Percentiles rank a stretch among this genome's conserved stretches.
Evolutionary conservation across 2,888 invertebrate genomes (phyloP).

Genomic region (Gastracanthus pulcherrimus): DNA sequence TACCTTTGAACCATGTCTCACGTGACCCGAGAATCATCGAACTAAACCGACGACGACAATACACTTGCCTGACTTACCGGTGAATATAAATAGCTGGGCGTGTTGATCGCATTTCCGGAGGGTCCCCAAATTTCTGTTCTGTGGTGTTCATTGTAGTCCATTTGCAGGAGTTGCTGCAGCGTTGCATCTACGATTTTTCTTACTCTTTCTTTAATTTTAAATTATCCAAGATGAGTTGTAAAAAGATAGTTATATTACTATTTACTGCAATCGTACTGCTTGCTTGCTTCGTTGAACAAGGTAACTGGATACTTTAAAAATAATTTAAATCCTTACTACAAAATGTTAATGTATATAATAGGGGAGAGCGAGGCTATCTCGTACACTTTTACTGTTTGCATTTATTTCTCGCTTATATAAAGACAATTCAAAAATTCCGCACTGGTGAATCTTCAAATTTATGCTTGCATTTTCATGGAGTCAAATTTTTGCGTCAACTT

Average conservation of each 20-base stretch:
- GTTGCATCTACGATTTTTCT: slow-evolving; percentile 8
- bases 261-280: slow-evolving; percentile 55
- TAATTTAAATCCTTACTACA: background rate
- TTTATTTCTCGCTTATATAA: too few species aligned
- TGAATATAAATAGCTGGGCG: too few species aligned
- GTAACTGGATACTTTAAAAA: slow-evolving; percentile 44
- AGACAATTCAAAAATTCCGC: too few species aligned
- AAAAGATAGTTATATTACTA: slow-evolving; percentile 27
- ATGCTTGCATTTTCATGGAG: too few species aligned
- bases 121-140: too few species aligned
- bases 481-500: too few species aligned
- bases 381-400: too few species aligned
- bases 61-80: too few species aligned
- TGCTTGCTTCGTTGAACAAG: slow-evolving; percentile 60
- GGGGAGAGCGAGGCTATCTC: too few species aligned
- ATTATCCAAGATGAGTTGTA: slow-evolving; percentile 35
- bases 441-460: too few species aligned
- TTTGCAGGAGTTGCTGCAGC: slow-evolving; percentile 61
- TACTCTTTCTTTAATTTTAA: slow-evolving; percentile 34
- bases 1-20: background rate
- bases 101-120: too few species aligned
- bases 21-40: background rate
- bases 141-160: too few species aligned
- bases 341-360: background rate
- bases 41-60: background rate